Evolutionary conservation across 2,113 vertebrate genomes (phyloP).

Genomic region (Microtus montanus): DNA sequence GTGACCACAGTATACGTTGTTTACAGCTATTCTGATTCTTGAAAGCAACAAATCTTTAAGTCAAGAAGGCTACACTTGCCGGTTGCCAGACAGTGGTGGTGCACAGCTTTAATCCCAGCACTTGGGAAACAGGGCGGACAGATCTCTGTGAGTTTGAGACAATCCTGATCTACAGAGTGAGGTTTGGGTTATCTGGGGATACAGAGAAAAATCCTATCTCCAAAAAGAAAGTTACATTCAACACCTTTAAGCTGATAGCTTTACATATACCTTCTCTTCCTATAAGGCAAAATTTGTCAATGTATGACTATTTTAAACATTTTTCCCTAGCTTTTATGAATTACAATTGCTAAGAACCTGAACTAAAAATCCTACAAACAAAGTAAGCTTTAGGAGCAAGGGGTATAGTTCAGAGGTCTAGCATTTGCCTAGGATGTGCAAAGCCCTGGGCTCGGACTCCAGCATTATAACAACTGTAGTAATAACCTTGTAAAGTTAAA

Average conservation of each 20-base stretch:
- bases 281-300: slow-evolving; percentile 28
- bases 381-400: not conserved
- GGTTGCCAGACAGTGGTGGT: not conserved
- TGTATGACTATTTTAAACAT: not conserved
- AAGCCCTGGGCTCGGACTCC: not conserved
- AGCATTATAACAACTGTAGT: not conserved
- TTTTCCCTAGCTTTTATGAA: slow-evolving; percentile 29
- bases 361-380: not conserved
- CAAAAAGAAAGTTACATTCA: not conserved
- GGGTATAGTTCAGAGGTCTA: not conserved
- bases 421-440: not conserved
- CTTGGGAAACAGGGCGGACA: too few species aligned
- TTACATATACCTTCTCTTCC: not conserved
- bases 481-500: not conserved
- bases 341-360: slow-evolving; percentile 14
- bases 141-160: not conserved
- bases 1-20: not conserved
- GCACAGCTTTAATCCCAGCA: too few species aligned
- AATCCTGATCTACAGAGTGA: not conserved
- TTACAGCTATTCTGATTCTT: slow-evolving; percentile 1
- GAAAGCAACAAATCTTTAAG: slow-evolving; percentile 33
- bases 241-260: not conserved
- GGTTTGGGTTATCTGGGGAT: not conserved
- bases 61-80: not conserved
- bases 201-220: not conserved